Conservation (phyloP, 2,113 vertebrate genomes). For the Aptenodytes forsteri region DNA sequence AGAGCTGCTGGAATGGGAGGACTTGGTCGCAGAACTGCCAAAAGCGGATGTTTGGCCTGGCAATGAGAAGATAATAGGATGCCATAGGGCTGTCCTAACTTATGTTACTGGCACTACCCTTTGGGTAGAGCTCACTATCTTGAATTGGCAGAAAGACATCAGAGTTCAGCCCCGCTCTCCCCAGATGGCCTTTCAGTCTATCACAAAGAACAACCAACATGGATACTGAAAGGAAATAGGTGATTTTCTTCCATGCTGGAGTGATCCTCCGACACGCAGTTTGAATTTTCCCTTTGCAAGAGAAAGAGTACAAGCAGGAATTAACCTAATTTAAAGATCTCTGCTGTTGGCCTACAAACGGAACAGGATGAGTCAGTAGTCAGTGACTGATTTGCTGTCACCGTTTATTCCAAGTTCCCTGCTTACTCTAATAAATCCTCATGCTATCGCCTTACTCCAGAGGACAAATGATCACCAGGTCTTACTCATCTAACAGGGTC, state of each 20-base stretch:
- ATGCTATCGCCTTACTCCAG: background rate
- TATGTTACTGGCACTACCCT: background rate
- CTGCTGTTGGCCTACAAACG: background rate
- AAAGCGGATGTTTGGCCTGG: background rate
- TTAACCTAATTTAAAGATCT: background rate
- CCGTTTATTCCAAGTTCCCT: background rate
- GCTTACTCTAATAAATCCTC: background rate
- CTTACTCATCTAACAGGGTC: background rate
- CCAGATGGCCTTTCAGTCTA: background rate
- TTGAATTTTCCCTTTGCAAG: background rate
- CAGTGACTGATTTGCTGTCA: conserved; percentile 5
- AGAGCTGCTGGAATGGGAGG: background rate
- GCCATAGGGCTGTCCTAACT: background rate
- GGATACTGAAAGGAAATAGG: background rate
- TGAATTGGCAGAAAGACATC: background rate
- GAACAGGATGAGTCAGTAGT: background rate
- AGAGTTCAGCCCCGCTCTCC: background rate
- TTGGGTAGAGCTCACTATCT: background rate
- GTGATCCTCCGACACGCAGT: background rate
- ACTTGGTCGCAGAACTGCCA: background rate
- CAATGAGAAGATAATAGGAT: background rate
- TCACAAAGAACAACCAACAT: background rate
- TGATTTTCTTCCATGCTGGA: background rate
- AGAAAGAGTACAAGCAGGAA: background rate
- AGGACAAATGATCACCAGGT: background rate